Evolutionary conservation across 2,113 vertebrate genomes (phyloP).

Genomic region (Paramormyrops kingsleyae): DNA sequence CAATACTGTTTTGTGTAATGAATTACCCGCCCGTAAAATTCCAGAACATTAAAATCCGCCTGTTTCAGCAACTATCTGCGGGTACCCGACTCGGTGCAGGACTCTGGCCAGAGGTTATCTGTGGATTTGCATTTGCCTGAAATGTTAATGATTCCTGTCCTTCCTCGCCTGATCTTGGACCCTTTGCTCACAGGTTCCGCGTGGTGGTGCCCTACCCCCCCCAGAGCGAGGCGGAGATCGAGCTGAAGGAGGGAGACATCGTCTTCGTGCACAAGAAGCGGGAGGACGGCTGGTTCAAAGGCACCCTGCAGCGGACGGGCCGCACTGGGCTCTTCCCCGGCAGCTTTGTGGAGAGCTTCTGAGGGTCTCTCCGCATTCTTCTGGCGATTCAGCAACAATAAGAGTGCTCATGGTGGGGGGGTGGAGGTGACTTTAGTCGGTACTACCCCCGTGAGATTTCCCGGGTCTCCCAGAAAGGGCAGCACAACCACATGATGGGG

Average conservation of each 20-base stretch:
- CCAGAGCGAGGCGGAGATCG: conserved; percentile 94
- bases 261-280: conserved; percentile 97
- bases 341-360: conserved; percentile 97
- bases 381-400: neutral
- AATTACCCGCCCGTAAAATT: too few relatives aligned
- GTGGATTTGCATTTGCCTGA: neutral
- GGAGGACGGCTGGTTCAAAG: conserved; percentile 97
- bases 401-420: neutral
- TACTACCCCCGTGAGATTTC: neutral
- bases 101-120: neutral
- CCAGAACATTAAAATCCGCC: too few relatives aligned
- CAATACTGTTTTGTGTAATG: too few relatives aligned
- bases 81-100: too few relatives aligned
- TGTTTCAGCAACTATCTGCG: too few relatives aligned
- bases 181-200: conserved; percentile 68
- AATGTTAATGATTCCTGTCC: neutral
- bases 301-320: conserved; percentile 90
- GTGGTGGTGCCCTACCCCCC: conserved; percentile 93
- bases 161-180: neutral
- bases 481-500: neutral
- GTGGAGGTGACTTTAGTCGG: neutral
- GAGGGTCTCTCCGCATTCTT: conserved; percentile 39
- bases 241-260: conserved; percentile 91
- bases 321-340: conserved; percentile 93
- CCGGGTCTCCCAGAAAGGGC: neutral